Evolutionary conservation across 2,113 vertebrate species (phyloP).

Genomic region (Podarcis raffonei): DNA sequence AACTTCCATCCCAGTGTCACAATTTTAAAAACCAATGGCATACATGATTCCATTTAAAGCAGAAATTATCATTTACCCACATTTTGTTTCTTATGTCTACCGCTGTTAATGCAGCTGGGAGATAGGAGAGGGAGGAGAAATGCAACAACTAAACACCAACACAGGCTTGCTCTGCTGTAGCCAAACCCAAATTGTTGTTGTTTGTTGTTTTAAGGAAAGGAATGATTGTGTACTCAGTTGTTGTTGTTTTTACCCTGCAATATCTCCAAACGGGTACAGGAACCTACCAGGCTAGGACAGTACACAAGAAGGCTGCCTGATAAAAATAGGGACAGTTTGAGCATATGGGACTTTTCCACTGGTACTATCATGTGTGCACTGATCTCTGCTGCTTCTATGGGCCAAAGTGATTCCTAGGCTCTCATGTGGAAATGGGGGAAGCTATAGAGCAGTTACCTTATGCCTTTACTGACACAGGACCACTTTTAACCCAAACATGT

Average conservation of each 20-base stretch:
- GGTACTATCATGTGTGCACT: neutral
- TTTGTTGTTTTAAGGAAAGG: neutral
- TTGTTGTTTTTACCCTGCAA: neutral
- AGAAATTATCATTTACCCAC: neutral
- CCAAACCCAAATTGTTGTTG: too few relatives aligned
- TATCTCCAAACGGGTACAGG: rapidly evolving
- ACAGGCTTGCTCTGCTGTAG: neutral
- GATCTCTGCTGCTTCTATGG: neutral
- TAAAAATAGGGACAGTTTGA: neutral
- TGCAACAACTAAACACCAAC: neutral
- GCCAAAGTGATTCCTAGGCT: neutral
- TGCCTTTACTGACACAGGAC: too few relatives aligned
- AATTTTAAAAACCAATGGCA: neutral
- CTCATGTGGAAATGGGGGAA: neutral
- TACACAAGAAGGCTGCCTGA: neutral
- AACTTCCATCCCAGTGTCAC: neutral
- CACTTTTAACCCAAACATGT: too few relatives aligned
- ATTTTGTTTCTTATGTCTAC: neutral
- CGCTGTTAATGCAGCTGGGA: neutral
- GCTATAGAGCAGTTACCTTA: too few relatives aligned
- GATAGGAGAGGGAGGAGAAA: neutral
- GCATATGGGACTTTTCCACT: neutral
- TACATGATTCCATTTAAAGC: neutral
- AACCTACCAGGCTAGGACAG: neutral
- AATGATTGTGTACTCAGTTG: neutral